Conservation (phyloP, 2,113 vertebrate species). For the Pseudolaguvia tuberculata region DNA sequence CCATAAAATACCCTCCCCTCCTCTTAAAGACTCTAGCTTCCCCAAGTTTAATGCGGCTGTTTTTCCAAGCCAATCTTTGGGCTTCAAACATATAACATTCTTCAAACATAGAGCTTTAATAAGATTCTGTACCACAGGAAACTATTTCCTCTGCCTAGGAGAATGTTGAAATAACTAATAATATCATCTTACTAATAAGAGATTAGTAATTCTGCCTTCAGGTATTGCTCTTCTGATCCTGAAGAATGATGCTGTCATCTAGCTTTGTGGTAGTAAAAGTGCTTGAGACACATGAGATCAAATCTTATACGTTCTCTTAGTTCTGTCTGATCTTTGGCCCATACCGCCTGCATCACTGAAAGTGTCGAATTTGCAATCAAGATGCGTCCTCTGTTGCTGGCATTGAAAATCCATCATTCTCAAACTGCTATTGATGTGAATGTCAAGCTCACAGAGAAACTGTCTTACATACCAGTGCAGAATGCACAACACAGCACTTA, state of each 20-base stretch:
- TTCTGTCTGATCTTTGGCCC: conserved; percentile 39
- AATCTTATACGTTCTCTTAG: background rate
- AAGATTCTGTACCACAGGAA: background rate
- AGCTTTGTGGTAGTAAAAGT: conserved; percentile 19
- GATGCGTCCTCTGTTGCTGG: conserved; percentile 50
- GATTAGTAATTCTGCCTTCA: conserved; percentile 33
- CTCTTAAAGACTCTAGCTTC: conserved; percentile 23
- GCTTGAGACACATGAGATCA: background rate
- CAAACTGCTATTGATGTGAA: conserved; percentile 70
- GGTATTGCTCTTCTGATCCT: conserved; percentile 14
- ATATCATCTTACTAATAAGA: conserved; percentile 38
- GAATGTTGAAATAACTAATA: conserved; percentile 28
- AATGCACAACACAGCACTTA: conserved; percentile 63
- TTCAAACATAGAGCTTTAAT: background rate
- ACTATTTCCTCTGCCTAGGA: conserved; percentile 10
- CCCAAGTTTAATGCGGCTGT: conserved; percentile 3
- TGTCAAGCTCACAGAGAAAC: conserved; percentile 62
- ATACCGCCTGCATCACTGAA: conserved; percentile 41
- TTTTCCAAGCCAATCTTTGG: background rate
- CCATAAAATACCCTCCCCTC: conserved; percentile 48
- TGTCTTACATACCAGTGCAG: conserved; percentile 58
- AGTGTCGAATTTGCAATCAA: conserved; percentile 53
- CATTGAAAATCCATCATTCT: conserved; percentile 66
- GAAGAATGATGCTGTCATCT: conserved; percentile 19
- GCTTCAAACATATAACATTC: background rate